A percentile compares a stretch with the other conserved stretches of the same genome.
These are phyloP conservation scores for Silurus glanis DNA, from an alignment of 2,113 vertebrate species.

Conservation along the genomic window DNA sequence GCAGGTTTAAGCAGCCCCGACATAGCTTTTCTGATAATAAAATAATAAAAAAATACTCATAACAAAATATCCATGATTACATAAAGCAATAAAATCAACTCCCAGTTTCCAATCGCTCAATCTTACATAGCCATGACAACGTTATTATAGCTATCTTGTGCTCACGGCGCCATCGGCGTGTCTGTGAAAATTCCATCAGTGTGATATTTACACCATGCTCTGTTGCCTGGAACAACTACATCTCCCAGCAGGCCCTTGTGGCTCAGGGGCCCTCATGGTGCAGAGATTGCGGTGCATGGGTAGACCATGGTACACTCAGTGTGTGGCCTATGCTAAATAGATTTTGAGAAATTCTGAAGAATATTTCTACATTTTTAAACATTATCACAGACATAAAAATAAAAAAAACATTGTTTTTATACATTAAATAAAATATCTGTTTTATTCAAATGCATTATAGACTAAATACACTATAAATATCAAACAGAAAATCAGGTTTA, in stretches of 20 bases:
- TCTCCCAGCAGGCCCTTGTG: slow-evolving; percentile 58
- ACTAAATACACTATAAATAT: not conserved
- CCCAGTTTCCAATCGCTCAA: not conserved
- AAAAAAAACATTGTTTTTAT: not conserved
- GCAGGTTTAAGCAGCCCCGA: not conserved
- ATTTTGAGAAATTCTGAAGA: not conserved
- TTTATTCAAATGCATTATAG: not conserved
- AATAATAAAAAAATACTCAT: not conserved
- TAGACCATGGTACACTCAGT: slow-evolving; percentile 24
- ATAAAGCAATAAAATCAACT: slow-evolving; percentile 4
- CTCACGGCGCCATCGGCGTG: slow-evolving; percentile 41
- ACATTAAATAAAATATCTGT: not conserved
- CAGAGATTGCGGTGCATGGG: slow-evolving; percentile 6
- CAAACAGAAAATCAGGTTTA: not conserved
- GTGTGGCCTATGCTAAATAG: slow-evolving; percentile 2
- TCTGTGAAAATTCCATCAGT: slow-evolving; percentile 61
- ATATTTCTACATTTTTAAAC: not conserved
- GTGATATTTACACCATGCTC: slow-evolving; percentile 68
- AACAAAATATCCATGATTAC: slow-evolving; percentile 4
- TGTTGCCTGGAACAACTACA: slow-evolving; percentile 65
- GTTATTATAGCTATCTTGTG: not conserved
- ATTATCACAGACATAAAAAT: not conserved
- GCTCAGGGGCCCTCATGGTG: slow-evolving; percentile 39
- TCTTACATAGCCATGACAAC: slow-evolving; percentile 41
- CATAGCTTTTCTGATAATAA: not conserved